Base-by-base conservation (phyloP, 2,797 vertebrate genomes). In the Gephyroberyx darwinii region DNA sequence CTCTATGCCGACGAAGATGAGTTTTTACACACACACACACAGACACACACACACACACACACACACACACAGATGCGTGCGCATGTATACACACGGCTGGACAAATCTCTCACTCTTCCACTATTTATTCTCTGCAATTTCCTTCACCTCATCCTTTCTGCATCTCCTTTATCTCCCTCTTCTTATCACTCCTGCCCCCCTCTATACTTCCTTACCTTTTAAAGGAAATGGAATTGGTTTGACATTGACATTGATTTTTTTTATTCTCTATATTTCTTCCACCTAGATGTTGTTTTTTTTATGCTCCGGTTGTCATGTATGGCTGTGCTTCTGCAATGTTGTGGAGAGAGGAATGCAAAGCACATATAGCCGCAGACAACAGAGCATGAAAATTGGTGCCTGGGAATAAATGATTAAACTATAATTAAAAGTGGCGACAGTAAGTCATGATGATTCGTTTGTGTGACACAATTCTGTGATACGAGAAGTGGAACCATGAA, bases 1-100 rank as follows among this genome's bases (percentile, higher is more conserved):
- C 85, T 81, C 70, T 59, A 66, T 2, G 51, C 81, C 71, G 55
- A 86, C 82, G 75, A 65, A 83, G 78, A 80, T 81, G 76, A 85
- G 80, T 59, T 75, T 70, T 66, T 54, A 53, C 41, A 30, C 13
- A 1, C 37, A 53, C 56, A 59, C 64, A 59, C 57, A 45, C 62
- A 75, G 60, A 65, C 54, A 63, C 9, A 59, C 56, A 54, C 41
- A 58, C 10, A 63, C 35, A 31, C 4, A n/a, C 20, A 70, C 54
- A 35, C 35, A 74, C 17, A 60, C 71, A 47, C 39, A 22, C 10
- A 4, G 13, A 22, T 19, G 19, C 33, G 70, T 30, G 30, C 45
- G 65, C 31, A 31, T 20, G 37, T 43, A 26, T 41, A 33, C 17
- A 30, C 30, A 10, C 10, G 57, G 17, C 31, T 50, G 43, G 22